These are phyloP conservation scores for Zalophus californianus DNA, from an alignment of 2,797 vertebrate species.

Conservation along the genomic window DNA sequence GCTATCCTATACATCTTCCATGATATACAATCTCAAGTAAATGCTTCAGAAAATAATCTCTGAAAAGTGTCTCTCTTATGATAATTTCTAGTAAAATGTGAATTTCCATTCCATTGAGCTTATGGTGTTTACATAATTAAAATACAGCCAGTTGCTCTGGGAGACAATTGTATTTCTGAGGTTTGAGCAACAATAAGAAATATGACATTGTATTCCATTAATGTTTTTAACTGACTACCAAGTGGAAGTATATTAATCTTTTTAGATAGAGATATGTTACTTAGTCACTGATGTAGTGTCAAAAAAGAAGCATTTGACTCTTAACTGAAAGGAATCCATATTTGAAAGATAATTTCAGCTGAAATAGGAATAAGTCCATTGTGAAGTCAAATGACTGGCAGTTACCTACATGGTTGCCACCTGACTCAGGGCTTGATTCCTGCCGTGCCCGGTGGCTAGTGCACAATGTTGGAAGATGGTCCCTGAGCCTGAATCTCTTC, in stretches of 20 bases:
- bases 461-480: too few relatives aligned
- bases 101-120: neutral
- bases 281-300: neutral
- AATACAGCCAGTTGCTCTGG: neutral
- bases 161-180: constrained; percentile 7
- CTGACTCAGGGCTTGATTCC: neutral
- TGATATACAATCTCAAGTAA: constrained; percentile 31
- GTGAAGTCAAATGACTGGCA: neutral
- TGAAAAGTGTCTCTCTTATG: neutral
- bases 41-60: constrained; percentile 38
- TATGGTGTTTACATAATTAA: constrained; percentile 1
- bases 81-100: neutral
- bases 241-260: constrained; percentile 17
- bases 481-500: neutral
- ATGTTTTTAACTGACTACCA: neutral
- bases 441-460: fast-evolving
- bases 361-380: neutral
- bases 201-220: neutral
- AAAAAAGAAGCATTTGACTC: neutral
- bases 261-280: constrained; percentile 14
- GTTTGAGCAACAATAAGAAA: neutral
- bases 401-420: neutral
- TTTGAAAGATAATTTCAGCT: neutral
- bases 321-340: neutral
- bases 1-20: neutral